Evolutionary conservation across 2,113 vertebrate species (phyloP).

Genomic region (Lichenostomus cassidix): DNA sequence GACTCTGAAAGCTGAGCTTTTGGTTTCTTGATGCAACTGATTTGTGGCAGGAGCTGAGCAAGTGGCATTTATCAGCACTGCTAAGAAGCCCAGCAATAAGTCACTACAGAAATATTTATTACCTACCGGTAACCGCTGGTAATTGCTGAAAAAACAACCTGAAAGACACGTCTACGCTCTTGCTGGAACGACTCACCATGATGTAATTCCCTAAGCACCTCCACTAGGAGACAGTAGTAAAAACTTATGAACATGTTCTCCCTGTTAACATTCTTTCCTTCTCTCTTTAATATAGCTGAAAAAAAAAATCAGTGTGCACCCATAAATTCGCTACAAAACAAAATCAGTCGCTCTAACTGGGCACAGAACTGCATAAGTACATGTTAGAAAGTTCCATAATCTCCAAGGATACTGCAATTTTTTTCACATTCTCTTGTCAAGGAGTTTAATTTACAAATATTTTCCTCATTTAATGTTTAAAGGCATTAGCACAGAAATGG

Average conservation of each 20-base stretch:
- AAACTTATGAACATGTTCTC: slow-evolving; percentile 57
- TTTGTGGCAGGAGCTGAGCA: neutral
- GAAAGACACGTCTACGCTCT: slow-evolving; percentile 4
- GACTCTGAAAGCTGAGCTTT: neutral
- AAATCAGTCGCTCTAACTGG: neutral
- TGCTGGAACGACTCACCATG: slow-evolving; percentile 53
- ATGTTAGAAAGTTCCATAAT: neutral
- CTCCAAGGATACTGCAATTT: neutral
- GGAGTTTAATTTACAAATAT: neutral
- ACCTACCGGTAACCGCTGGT: neutral
- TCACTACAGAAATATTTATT: slow-evolving; percentile 61
- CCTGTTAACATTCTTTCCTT: slow-evolving; percentile 48
- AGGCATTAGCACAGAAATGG: neutral
- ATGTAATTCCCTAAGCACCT: slow-evolving; percentile 66
- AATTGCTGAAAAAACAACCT: slow-evolving; percentile 45
- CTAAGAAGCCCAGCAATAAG: slow-evolving; percentile 38
- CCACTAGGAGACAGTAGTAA: slow-evolving; percentile 66
- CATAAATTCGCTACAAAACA: slow-evolving; percentile 15
- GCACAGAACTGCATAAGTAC: neutral
- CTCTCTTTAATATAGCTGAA: neutral
- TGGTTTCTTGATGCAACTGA: neutral
- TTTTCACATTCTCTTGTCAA: neutral
- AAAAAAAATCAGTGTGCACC: neutral
- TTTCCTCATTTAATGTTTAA: neutral
- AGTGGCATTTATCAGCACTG: slow-evolving; percentile 11